Conservation (phyloP, 2,797 vertebrate genomes). For the Chelidonichthys spinosus region DNA sequence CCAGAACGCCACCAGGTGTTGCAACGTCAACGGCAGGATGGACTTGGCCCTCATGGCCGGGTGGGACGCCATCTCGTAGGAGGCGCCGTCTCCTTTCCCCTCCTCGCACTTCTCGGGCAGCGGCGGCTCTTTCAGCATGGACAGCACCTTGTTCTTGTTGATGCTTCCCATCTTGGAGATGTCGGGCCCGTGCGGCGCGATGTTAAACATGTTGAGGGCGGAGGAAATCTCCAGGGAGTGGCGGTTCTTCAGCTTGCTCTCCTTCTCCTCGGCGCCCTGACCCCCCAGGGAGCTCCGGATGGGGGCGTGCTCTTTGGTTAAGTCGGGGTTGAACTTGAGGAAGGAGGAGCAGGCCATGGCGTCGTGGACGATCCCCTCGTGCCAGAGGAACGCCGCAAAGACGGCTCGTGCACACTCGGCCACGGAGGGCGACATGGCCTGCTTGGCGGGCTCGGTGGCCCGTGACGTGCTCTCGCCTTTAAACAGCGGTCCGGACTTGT, state of each 20-base stretch:
- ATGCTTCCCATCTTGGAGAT: slow-evolving; percentile 99
- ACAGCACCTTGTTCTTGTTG: slow-evolving; percentile 99
- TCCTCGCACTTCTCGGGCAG: slow-evolving; percentile 97
- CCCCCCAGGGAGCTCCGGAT: slow-evolving; percentile 92
- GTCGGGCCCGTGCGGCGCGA: slow-evolving; percentile 96
- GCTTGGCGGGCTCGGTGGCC: slow-evolving; percentile 92
- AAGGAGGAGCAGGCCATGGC: slow-evolving; percentile 99
- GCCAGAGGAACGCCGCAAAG: slow-evolving; percentile 98
- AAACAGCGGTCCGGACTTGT: slow-evolving; percentile 94
- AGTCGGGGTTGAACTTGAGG: slow-evolving; percentile 97
- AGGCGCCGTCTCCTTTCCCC: slow-evolving; percentile 88
- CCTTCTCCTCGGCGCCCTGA: slow-evolving; percentile 93
- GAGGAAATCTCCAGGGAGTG: slow-evolving; percentile 99
- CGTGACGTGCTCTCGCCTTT: slow-evolving; percentile 89
- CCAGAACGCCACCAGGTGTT: slow-evolving; percentile 98
- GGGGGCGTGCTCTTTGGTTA: slow-evolving; percentile 97
- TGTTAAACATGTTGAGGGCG: slow-evolving; percentile 98
- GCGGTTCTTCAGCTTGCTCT: slow-evolving; percentile 97
- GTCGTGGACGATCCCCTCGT: slow-evolving; percentile 98
- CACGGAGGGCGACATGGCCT: slow-evolving; percentile 98
- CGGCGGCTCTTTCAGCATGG: slow-evolving; percentile 98
- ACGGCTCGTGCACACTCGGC: slow-evolving; percentile 96
- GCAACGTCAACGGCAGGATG: slow-evolving; percentile 94
- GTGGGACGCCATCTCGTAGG: slow-evolving; percentile 90
- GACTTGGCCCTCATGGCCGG: slow-evolving; percentile 90